A percentile compares a stretch with the other conserved stretches of the same genome.
These are phyloP conservation scores for Heteromormyrus szaboi DNA, from an alignment of 2,797 vertebrate genomes.

Conservation along the genomic window DNA sequence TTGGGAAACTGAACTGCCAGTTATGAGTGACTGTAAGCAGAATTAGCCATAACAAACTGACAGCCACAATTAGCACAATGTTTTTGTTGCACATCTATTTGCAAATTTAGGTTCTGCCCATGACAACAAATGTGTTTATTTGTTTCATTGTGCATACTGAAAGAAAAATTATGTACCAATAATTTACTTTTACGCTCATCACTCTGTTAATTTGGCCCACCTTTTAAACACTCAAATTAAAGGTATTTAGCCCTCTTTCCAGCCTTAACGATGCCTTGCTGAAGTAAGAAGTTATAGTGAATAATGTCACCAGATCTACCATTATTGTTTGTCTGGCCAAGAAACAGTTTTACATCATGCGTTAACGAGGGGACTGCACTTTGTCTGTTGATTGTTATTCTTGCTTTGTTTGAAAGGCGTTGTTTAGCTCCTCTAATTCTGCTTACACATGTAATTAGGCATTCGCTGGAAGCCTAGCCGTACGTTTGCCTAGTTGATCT, in stretches of 20 bases:
- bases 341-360: neutral
- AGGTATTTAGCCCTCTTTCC: neutral
- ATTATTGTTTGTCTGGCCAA: neutral
- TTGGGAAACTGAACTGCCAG: neutral
- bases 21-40: neutral
- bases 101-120: neutral
- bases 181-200: neutral
- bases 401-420: neutral
- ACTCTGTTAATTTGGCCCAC: neutral
- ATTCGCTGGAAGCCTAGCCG: neutral
- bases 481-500: neutral
- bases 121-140: neutral
- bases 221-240: neutral
- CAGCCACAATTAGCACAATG: neutral
- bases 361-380: neutral
- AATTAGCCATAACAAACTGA: neutral
- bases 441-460: neutral
- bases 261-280: neutral
- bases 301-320: neutral
- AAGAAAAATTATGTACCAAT: neutral
- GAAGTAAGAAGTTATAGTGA: neutral
- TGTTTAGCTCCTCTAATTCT: neutral
- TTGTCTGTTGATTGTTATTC: constrained; percentile 16
- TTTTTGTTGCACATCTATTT: neutral
- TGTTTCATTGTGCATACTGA: neutral